Conservation (phyloP, 2,113 vertebrate genomes). For the Isichthys henryi region DNA sequence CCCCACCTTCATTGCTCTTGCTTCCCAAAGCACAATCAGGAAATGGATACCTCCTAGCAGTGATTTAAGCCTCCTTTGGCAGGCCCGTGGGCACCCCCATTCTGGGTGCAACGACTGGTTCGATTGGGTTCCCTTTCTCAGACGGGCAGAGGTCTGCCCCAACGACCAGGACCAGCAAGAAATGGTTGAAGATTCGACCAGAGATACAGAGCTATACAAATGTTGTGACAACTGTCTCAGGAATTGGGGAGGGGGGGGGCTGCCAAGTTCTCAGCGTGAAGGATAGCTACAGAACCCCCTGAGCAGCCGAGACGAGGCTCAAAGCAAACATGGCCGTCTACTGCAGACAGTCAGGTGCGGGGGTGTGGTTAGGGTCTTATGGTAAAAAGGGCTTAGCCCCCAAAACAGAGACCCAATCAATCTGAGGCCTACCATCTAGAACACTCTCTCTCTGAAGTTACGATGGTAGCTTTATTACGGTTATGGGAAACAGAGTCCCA, state of each 20-base stretch:
- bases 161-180: background rate
- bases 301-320: background rate
- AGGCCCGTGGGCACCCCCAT: background rate
- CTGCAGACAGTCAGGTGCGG: background rate
- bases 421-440: background rate
- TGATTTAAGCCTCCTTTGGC: background rate
- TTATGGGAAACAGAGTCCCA: background rate
- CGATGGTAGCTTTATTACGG: background rate
- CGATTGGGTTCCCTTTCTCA: background rate
- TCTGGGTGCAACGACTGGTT: background rate
- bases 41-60: background rate
- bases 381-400: background rate
- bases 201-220: background rate
- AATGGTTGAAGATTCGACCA: background rate
- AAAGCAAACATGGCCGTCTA: background rate
- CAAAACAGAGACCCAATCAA: background rate
- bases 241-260: background rate
- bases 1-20: background rate
- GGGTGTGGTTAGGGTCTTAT: background rate
- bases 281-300: background rate
- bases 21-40: background rate
- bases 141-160: background rate
- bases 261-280: background rate
- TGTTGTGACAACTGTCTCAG: background rate
- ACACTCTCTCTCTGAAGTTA: background rate